Conservation (phyloP, 2,888 invertebrate species). For the Zaprionus bogoriensis region DNA sequence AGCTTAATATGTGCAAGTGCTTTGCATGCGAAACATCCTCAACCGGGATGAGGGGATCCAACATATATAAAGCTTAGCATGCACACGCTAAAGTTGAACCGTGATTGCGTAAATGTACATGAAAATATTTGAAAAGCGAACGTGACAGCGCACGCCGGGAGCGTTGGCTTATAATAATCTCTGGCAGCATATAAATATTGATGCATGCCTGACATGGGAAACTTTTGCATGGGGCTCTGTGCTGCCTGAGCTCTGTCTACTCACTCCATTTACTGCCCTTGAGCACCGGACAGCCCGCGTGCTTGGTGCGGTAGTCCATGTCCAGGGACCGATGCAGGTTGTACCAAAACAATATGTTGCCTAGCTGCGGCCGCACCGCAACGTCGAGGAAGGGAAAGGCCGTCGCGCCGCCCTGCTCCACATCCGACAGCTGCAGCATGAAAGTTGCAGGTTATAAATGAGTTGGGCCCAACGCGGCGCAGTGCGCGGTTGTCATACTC, state of each 20-base stretch:
- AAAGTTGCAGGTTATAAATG: conserved; percentile 4
- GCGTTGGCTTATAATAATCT: background rate
- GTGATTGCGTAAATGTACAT: background rate
- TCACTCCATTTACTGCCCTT: conserved; percentile 98
- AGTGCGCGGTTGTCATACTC: conserved; percentile 84
- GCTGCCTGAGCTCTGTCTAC: conserved; percentile 25
- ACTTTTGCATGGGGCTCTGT: background rate
- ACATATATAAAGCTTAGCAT: too few species aligned
- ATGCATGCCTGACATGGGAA: background rate
- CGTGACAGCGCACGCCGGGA: background rate
- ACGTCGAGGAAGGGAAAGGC: conserved; percentile 95
- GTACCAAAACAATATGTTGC: conserved; percentile 96
- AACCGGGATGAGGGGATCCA: too few species aligned
- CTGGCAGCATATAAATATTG: background rate
- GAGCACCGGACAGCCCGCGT: conserved; percentile 98
- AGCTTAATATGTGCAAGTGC: too few species aligned
- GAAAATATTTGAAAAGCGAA: background rate
- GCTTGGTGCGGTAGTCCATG: conserved; percentile 94
- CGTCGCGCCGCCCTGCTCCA: conserved; percentile 97
- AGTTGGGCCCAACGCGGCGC: background rate
- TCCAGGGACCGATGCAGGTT: conserved; percentile 96
- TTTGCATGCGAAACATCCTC: too few species aligned
- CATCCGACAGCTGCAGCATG: conserved; percentile 93
- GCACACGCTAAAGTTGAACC: background rate
- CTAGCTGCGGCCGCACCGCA: conserved; percentile 93